These are phyloP conservation scores for Camelus dromedarius DNA, from an alignment of 2,113 vertebrate genomes.

Conservation along the genomic window DNA sequence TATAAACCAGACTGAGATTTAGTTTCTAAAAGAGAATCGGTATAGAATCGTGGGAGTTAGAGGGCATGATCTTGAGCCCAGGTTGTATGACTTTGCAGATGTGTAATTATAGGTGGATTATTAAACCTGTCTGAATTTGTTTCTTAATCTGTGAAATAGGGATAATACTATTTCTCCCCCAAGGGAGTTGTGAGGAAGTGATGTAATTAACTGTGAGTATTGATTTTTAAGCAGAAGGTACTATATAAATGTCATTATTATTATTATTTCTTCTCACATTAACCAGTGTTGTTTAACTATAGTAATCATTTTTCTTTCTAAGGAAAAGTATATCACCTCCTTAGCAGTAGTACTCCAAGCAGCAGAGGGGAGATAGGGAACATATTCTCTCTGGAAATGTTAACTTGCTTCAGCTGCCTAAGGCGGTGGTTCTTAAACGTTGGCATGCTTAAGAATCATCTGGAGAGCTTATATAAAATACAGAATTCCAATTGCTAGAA, in stretches of 20 bases:
- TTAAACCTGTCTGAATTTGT: background rate
- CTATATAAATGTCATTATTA: background rate
- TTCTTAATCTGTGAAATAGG: background rate
- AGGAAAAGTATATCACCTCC: background rate
- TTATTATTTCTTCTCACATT: background rate
- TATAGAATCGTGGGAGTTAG: background rate
- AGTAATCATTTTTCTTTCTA: background rate
- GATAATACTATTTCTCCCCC: background rate
- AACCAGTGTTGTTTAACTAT: background rate
- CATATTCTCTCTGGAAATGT: background rate
- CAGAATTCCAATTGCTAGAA: background rate
- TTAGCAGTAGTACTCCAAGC: background rate
- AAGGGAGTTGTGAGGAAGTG: background rate
- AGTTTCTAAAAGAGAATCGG: background rate
- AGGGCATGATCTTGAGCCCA: background rate
- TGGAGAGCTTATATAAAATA: background rate
- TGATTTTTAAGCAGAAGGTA: constrained; percentile 11
- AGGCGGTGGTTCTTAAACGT: constrained; percentile 11
- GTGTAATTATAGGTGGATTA: background rate
- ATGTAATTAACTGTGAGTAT: background rate
- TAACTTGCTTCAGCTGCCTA: background rate
- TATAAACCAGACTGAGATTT: constrained; percentile 35
- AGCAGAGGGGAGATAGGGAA: background rate
- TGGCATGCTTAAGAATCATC: background rate
- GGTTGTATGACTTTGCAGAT: background rate